A percentile compares a stretch with the other conserved stretches of the same genome.
Conservation (phyloP, 1,140 invertebrate genomes). For the Euwallacea similis region DNA sequence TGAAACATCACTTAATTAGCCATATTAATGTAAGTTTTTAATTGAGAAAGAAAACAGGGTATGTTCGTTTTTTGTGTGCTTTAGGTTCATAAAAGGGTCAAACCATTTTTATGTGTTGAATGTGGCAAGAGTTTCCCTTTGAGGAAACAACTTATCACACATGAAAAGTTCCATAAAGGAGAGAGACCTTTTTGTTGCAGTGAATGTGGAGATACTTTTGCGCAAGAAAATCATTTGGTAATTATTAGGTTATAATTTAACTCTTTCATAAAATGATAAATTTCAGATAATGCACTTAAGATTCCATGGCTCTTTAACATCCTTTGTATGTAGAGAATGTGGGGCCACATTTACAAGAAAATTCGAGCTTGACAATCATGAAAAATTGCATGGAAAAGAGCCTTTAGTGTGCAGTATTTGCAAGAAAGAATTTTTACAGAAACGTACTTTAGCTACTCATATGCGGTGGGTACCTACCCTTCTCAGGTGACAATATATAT, state of each 20-base stretch:
- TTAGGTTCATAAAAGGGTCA: conserved; percentile 70
- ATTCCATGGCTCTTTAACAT: conserved; percentile 80
- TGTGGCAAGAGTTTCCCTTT: conserved; percentile 80
- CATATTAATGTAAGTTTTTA: conserved; percentile 65
- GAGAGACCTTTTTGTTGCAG: conserved; percentile 84
- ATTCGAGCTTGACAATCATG: conserved; percentile 82
- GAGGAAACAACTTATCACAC: conserved; percentile 80
- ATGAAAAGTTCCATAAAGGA: conserved; percentile 85
- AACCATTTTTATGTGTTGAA: conserved; percentile 78
- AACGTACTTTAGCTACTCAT: conserved; percentile 75
- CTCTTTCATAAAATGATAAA: too few relatives aligned
- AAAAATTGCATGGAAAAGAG: conserved; percentile 73
- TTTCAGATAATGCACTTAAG: conserved; percentile 70
- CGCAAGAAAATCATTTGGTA: conserved; percentile 75
- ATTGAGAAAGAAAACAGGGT: background rate
- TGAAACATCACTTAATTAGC: conserved; percentile 78
- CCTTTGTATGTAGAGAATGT: conserved; percentile 80
- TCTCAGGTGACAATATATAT: conserved; percentile 54
- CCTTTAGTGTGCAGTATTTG: conserved; percentile 80
- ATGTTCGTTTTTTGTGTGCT: background rate
- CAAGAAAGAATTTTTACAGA: conserved; percentile 82
- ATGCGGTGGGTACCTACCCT: conserved; percentile 60
- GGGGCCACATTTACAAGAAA: conserved; percentile 81
- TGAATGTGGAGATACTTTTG: conserved; percentile 86
- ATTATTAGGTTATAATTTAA: background rate